Conservation (phyloP, 2,888 invertebrate species). For the Agonopterix heracliana region DNA sequence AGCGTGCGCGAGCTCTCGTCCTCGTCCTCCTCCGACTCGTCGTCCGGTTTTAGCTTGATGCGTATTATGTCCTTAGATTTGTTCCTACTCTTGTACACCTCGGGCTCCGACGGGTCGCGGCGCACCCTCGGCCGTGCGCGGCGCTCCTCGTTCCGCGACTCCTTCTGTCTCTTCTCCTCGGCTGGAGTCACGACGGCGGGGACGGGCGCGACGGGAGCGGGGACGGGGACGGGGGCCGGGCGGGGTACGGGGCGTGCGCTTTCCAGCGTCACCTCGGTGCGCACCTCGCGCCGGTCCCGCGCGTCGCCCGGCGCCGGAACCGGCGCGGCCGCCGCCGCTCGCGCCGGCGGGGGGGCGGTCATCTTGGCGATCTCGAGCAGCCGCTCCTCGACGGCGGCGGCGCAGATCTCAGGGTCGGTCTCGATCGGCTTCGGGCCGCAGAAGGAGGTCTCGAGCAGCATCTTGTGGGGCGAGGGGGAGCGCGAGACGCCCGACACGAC, state of each 20-base stretch:
- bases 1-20: constrained; percentile 37
- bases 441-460: constrained; percentile 92
- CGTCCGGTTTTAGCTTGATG: constrained; percentile 84
- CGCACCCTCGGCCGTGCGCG: constrained; percentile 44
- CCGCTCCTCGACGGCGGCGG: constrained; percentile 64
- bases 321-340: constrained; percentile 19
- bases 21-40: constrained; percentile 79
- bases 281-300: constrained; percentile 51
- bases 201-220: constrained; percentile 9
- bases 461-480: constrained; percentile 93
- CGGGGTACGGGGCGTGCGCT: constrained; percentile 9
- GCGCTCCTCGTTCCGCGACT: constrained; percentile 47
- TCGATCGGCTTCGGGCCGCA: constrained; percentile 88
- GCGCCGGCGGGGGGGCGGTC: constrained; percentile 13
- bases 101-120: constrained; percentile 50
- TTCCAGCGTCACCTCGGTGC: constrained; percentile 57
- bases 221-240: constrained; percentile 12
- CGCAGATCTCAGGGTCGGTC: constrained; percentile 64
- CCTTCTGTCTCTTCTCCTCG: constrained; percentile 48
- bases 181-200: constrained; percentile 17
- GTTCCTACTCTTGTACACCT: constrained; percentile 47
- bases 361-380: constrained; percentile 49
- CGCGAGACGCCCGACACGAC: constrained; percentile 77
- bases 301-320: constrained; percentile 33
- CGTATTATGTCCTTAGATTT: constrained; percentile 67